Evolutionary conservation across 2,797 vertebrate genomes (phyloP), one percentile per base, ranked within the genome.

Genomic region (Acanthurus tractus): DNA sequence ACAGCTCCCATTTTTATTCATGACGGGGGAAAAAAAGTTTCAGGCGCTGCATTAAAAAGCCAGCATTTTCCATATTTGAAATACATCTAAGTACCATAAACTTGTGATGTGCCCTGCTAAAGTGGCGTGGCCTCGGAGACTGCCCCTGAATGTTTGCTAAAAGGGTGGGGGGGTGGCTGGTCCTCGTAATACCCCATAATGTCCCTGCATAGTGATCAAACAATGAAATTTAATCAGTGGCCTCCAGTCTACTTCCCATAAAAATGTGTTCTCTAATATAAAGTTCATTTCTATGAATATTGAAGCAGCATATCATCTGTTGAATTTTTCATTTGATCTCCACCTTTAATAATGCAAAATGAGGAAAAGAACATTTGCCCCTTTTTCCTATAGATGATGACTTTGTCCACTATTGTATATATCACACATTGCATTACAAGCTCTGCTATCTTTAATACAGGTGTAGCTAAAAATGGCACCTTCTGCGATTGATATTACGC

Each of bases 231-330:
- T 93, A 94, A 95, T 95, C 92, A 94, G 92, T 92, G 82, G 89
- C 90, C 92, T 92, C 84, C 84, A 90, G 91, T 93, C 92, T 91
- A 85, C 85, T 87, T 88, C 91, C 86, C 91, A 93, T 94, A 93
- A 94, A 94, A 95, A 91, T 89, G 86, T 94, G 90, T 94, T 95
- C 92, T 90, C 90, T 94, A 93, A 95, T 95, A 93, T 92, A 94
- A 96, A 95, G 95, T 95, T 95, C 93, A 95, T 91, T 95, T 95
- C 93, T 94, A 96, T 95, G 92, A 95, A 95, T 95, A 95, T 95
- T 95, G 95, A 93, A 95, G 87, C 86, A 87, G 85, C 92, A 93
- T 91, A 94, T 94, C 88, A 94, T 94, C 89, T 88, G 86, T 92
- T 95, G 91, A 95, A 96, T 95, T 93, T 94, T 95, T 95, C 76